Percentiles rank a stretch among this genome's conserved stretches.
Evolutionary conservation across 2,797 vertebrate species (phyloP).

Genomic region (Pygocentrus nattereri): DNA sequence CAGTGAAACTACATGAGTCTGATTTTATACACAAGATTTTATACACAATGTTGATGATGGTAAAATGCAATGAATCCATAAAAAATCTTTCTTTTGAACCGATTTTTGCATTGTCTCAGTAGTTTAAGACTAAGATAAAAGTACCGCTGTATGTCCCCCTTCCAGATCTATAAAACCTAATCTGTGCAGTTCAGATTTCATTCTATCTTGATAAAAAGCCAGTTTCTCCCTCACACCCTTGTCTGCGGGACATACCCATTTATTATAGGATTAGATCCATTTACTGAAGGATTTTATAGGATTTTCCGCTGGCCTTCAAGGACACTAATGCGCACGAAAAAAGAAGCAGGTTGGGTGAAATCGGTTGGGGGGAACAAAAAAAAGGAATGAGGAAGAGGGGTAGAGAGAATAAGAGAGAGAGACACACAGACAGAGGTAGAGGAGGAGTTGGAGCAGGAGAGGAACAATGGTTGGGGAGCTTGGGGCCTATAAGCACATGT

Average conservation of each 20-base stretch:
- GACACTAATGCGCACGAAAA: constrained; percentile 76
- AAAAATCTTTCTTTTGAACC: too few species aligned
- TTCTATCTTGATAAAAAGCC: constrained; percentile 81
- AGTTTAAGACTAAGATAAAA: constrained; percentile 27
- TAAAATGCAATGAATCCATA: too few species aligned
- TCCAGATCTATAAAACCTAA: constrained; percentile 75
- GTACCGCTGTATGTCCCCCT: constrained; percentile 6
- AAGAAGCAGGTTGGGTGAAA: constrained; percentile 60
- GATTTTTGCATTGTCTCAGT: neutral
- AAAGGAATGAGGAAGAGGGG: constrained; percentile 2
- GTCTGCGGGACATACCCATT: constrained; percentile 85
- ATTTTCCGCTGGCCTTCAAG: constrained; percentile 82
- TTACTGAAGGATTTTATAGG: constrained; percentile 85
- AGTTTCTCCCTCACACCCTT: constrained; percentile 82
- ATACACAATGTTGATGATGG: too few species aligned
- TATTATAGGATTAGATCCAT: constrained; percentile 87
- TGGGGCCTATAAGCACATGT: constrained; percentile 33
- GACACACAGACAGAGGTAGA: neutral
- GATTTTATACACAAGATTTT: too few species aligned
- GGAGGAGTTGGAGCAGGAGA: constrained; percentile 40
- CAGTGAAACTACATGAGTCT: too few species aligned
- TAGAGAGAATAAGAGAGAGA: neutral
- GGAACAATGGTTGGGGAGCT: constrained; percentile 55
- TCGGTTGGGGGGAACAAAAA: constrained; percentile 49
- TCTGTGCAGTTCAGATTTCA: constrained; percentile 75